Conservation (phyloP, 2,113 vertebrate genomes). For the Cyanistes caeruleus region DNA sequence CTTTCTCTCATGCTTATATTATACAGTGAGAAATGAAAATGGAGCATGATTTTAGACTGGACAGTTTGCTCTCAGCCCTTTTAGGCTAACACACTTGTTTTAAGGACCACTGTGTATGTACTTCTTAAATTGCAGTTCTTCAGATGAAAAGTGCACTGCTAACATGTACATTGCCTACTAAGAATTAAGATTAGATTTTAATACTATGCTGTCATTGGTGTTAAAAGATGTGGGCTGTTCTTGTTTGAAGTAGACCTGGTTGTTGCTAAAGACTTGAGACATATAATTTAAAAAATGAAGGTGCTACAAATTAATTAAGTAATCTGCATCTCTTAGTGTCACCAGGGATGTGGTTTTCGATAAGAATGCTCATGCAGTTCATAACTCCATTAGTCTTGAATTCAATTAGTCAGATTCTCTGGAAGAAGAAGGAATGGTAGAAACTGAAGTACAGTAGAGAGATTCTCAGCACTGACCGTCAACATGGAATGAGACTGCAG, state of each 20-base stretch:
- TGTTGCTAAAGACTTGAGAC: conserved; percentile 18
- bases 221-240: conserved; percentile 20
- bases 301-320: conserved; percentile 16
- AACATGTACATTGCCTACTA: not conserved
- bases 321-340: not conserved
- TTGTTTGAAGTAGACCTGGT: not conserved
- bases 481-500: not conserved
- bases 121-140: not conserved
- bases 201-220: conserved; percentile 22
- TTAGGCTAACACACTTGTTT: not conserved
- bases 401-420: not conserved
- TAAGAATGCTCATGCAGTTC: not conserved
- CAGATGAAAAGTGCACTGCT: not conserved
- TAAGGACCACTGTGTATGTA: not conserved
- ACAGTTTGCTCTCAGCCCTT: not conserved
- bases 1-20: not conserved
- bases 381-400: not conserved
- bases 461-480: not conserved
- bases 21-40: not conserved
- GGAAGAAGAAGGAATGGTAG: not conserved
- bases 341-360: not conserved
- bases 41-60: not conserved
- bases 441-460: not conserved
- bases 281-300: conserved; percentile 7
- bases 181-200: conserved; percentile 38